phyloP scores from a whole-genome alignment of 1,140 invertebrate species.

The Drosophila bifasciata region DNA sequence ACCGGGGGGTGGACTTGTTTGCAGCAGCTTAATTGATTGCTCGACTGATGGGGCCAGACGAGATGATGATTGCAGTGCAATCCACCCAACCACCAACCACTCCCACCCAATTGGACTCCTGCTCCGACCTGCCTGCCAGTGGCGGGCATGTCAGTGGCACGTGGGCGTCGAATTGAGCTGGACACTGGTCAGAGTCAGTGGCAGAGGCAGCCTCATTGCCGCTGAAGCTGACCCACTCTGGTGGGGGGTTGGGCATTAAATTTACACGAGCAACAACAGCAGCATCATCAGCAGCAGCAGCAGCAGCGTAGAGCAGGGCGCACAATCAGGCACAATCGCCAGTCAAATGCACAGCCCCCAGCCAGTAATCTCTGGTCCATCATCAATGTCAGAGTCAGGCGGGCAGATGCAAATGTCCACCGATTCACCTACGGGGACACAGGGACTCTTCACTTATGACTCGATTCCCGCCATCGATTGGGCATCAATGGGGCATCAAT shows the following conservation, averaged over 20 bases:
- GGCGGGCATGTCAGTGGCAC: slow-evolving; percentile 47
- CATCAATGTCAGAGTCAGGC: slow-evolving; percentile 35
- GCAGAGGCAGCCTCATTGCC: slow-evolving; percentile 12
- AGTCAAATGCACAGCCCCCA: slow-evolving; percentile 46
- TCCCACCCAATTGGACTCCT: slow-evolving; percentile 39
- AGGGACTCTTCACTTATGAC: not conserved
- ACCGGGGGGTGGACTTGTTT: slow-evolving; percentile 53
- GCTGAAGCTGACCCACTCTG: slow-evolving; percentile 32
- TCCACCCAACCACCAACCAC: slow-evolving; percentile 25
- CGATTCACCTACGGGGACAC: slow-evolving; percentile 3
- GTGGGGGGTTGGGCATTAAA: slow-evolving; percentile 39
- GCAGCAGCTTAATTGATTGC: slow-evolving; percentile 73
- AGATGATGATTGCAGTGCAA: slow-evolving; percentile 56
- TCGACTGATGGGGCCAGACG: slow-evolving; percentile 67
- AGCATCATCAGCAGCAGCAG: slow-evolving; percentile 4
- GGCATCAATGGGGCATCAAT: slow-evolving; percentile 23
- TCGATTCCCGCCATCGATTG: slow-evolving; percentile 11
- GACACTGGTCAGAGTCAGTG: slow-evolving; percentile 12
- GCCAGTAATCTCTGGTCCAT: slow-evolving; percentile 28
- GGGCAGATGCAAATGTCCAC: too few species aligned
- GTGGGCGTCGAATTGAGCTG: slow-evolving; percentile 63
- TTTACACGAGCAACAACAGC: slow-evolving; percentile 46
- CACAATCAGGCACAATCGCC: slow-evolving; percentile 53
- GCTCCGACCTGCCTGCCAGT: slow-evolving; percentile 7
- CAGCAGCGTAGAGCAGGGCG: slow-evolving; percentile 9